Conservation (phyloP, 2,113 vertebrate genomes). For the Canis aureus region DNA sequence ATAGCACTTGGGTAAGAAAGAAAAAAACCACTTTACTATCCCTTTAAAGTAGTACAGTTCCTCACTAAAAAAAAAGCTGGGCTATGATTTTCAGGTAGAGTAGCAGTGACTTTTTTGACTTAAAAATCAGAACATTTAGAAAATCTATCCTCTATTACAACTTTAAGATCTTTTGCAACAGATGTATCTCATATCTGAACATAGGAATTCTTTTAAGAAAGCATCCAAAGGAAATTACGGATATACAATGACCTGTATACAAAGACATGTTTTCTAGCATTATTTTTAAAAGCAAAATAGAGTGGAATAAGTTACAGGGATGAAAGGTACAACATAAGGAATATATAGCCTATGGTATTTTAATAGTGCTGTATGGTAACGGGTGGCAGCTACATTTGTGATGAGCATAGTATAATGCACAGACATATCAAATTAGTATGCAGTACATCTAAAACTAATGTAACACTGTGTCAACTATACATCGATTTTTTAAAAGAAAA, state of each 20-base stretch:
- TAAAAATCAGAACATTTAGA: slow-evolving; percentile 20
- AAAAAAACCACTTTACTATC: slow-evolving; percentile 15
- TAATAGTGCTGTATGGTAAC: background rate
- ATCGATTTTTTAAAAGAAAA: background rate
- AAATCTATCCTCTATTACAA: slow-evolving; percentile 28
- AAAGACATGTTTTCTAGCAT: slow-evolving; percentile 34
- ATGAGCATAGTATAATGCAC: background rate
- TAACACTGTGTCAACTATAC: background rate
- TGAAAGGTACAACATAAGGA: background rate
- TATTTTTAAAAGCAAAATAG: slow-evolving; percentile 55
- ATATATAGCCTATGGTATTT: background rate
- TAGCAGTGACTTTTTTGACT: slow-evolving; percentile 5
- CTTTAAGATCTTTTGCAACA: background rate
- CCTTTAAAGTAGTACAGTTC: background rate
- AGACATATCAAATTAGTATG: background rate
- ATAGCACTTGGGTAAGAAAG: slow-evolving; percentile 89
- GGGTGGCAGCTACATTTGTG: background rate
- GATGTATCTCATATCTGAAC: slow-evolving; percentile 17
- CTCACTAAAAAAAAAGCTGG: background rate
- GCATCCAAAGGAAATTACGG: slow-evolving; percentile 31
- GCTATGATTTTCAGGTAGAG: slow-evolving; percentile 15
- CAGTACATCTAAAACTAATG: background rate
- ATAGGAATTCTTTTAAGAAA: slow-evolving; percentile 56
- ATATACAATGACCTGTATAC: slow-evolving; percentile 8
- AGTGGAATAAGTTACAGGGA: background rate